phyloP scores from a whole-genome alignment of 2,113 vertebrate species.

The Sturnira hondurensis region DNA sequence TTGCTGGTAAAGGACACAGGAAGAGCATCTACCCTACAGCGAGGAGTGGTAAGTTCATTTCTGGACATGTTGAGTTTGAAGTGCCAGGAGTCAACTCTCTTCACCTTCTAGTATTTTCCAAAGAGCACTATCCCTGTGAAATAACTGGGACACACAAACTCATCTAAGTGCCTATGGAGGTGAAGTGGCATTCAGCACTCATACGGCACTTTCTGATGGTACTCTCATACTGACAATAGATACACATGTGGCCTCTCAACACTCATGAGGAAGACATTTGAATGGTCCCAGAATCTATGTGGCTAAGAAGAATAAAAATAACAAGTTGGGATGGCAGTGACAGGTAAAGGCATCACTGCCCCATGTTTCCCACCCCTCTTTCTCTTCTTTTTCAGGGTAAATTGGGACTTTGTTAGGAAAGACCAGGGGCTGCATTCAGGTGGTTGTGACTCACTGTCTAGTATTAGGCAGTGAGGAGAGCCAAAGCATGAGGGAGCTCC shows the following conservation, averaged over 20 bases:
- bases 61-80: not conserved
- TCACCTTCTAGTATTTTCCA: not conserved
- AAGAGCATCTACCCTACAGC: not conserved
- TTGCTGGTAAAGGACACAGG: not conserved
- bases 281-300: not conserved
- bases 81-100: not conserved
- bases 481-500: not conserved
- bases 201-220: not conserved
- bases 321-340: not conserved
- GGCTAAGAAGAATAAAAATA: not conserved
- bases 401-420: not conserved
- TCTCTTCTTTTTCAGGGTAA: not conserved
- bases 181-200: not conserved
- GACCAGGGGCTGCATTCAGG: too few species aligned
- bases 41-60: not conserved
- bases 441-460: not conserved
- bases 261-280: not conserved
- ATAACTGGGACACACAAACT: not conserved
- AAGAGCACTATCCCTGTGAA: not conserved
- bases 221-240: not conserved
- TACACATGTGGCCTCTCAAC: not conserved
- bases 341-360: not conserved
- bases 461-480: too few species aligned
- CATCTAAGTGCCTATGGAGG: not conserved
- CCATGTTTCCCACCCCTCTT: rapidly evolving